phyloP scores from a whole-genome alignment of 2,797 vertebrate genomes.

The Notamacropus eugenii region DNA sequence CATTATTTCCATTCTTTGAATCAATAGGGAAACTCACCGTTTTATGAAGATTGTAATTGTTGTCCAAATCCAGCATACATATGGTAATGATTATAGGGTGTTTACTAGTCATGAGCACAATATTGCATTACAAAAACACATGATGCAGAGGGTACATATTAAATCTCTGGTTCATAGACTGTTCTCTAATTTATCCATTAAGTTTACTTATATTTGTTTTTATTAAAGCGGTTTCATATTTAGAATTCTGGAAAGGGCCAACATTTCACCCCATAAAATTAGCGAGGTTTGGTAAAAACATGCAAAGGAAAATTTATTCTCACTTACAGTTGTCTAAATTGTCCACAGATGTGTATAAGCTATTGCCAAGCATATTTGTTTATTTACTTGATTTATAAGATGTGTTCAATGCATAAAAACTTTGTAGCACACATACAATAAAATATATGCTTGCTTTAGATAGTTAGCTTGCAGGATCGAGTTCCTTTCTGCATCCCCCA shows the following conservation, averaged over 20 bases:
- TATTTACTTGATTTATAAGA: slow-evolving; percentile 69
- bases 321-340: slow-evolving; percentile 51
- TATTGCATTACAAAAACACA: slow-evolving; percentile 19
- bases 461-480: background rate
- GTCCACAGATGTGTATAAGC: slow-evolving; percentile 50
- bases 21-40: slow-evolving; percentile 49
- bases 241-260: slow-evolving; percentile 45
- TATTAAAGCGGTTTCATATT: slow-evolving; percentile 55
- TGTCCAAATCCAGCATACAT: slow-evolving; percentile 4
- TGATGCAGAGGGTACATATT: slow-evolving; percentile 47
- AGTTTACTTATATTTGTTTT: slow-evolving; percentile 40
- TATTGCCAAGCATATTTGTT: slow-evolving; percentile 47
- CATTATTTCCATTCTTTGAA: slow-evolving; percentile 60
- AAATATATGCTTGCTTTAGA: slow-evolving; percentile 50
- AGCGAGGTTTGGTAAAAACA: slow-evolving; percentile 62
- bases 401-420: slow-evolving; percentile 45
- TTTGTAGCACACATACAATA: slow-evolving; percentile 32
- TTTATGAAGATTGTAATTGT: slow-evolving; percentile 49
- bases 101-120: slow-evolving; percentile 59
- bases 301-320: slow-evolving; percentile 35
- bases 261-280: slow-evolving; percentile 52
- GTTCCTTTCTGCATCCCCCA: slow-evolving; percentile 44
- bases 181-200: slow-evolving; percentile 47
- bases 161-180: slow-evolving; percentile 56
- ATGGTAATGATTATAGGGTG: slow-evolving; percentile 43